Evolutionary conservation across 37 sponge, comb jelly and placozoan species (phyloP).

Genomic region (Halichondria panicea): DNA sequence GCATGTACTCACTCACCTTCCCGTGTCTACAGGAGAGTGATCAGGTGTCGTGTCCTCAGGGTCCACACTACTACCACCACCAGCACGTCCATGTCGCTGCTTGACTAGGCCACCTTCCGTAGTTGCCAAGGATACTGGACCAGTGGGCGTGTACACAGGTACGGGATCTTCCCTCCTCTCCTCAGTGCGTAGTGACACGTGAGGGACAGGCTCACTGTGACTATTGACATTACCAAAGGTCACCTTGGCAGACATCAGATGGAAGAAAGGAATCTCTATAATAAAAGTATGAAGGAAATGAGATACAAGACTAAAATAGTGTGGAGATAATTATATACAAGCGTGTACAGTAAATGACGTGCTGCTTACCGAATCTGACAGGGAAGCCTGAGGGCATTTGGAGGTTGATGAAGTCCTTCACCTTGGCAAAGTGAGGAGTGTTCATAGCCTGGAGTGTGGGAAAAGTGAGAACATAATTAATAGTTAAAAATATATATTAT

Average conservation of each 20-base stretch:
- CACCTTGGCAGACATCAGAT: slow-evolving; percentile 90
- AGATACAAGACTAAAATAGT: too few species aligned
- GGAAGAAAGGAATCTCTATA: slow-evolving; percentile 95
- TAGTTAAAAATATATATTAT: too few species aligned
- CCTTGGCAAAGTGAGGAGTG: slow-evolving; percentile 91
- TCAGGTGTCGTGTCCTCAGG: too few species aligned
- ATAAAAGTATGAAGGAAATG: too few species aligned
- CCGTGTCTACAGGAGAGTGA: too few species aligned
- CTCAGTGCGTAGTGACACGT: slow-evolving; percentile 43
- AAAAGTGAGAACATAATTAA: too few species aligned
- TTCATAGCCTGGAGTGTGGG: slow-evolving; percentile 58
- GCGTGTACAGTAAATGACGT: not conserved
- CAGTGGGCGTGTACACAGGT: slow-evolving; percentile 3
- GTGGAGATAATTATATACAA: not conserved
- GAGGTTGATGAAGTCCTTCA: slow-evolving; percentile 95
- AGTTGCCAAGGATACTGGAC: too few species aligned
- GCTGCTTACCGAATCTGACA: slow-evolving; percentile 92
- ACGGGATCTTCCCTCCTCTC: slow-evolving; percentile 15
- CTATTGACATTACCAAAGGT: slow-evolving; percentile 92
- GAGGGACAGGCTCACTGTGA: slow-evolving; percentile 41
- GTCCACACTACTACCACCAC: too few species aligned
- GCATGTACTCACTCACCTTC: too few species aligned
- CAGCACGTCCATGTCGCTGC: too few species aligned
- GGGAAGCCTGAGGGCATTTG: slow-evolving; percentile 98
- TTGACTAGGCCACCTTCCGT: too few species aligned